Percentiles rank a stretch among this genome's conserved stretches.
Evolutionary conservation across 2,888 invertebrate species (phyloP).

Genomic region (Ptilodon capucinus): DNA sequence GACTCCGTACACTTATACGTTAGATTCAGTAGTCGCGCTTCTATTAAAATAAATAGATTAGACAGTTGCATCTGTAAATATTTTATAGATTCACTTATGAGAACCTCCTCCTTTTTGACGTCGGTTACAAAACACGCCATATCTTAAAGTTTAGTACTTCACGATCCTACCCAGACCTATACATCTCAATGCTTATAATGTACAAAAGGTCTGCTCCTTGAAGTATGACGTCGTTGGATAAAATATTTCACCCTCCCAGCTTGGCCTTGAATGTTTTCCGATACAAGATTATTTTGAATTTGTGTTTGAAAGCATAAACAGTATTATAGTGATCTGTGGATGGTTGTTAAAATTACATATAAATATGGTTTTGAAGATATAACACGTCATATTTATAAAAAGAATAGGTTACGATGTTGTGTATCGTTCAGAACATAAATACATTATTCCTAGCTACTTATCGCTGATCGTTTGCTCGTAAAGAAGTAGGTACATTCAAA

Average conservation of each 20-base stretch:
- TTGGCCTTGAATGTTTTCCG: constrained; percentile 18
- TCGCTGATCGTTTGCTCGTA: no score
- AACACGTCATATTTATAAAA: no score
- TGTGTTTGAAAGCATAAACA: neutral
- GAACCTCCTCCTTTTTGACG: no score
- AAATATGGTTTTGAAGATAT: no score
- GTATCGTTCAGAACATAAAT: no score
- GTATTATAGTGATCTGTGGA: no score
- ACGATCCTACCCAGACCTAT: constrained; percentile 27
- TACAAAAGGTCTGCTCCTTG: constrained; percentile 9
- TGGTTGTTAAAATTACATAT: no score
- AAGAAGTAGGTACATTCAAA: no score
- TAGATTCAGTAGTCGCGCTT: constrained; percentile 12
- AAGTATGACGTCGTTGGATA: constrained; percentile 12
- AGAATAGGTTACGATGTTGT: no score
- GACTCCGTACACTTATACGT: no score
- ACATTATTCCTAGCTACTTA: no score
- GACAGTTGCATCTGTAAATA: constrained; percentile 31
- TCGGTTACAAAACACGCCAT: no score
- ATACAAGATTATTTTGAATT: constrained; percentile 1
- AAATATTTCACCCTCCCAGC: constrained; percentile 12
- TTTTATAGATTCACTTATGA: constrained; percentile 41
- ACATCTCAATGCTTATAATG: constrained; percentile 3
- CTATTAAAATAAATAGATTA: constrained; percentile 27
- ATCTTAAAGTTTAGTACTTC: constrained; percentile 34